These are phyloP conservation scores for Allacma fusca DNA, from an alignment of 2,888 invertebrate species.

Conservation along the genomic window DNA sequence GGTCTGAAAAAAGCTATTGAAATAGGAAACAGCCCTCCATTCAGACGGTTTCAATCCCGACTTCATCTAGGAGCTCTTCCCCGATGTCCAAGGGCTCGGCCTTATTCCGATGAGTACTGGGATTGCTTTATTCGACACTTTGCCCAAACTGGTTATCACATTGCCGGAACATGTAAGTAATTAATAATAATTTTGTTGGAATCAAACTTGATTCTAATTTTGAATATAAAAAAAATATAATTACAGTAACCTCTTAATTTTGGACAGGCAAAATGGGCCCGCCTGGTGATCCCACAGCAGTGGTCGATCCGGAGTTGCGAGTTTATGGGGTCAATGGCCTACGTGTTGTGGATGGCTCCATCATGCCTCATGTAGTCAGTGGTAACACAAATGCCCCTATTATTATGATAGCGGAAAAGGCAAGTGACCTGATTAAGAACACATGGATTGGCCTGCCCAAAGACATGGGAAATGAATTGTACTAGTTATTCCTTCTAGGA, in stretches of 20 bases:
- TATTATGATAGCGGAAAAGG: conserved; percentile 64
- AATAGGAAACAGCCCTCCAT: conserved; percentile 78
- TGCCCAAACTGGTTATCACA: conserved; percentile 85
- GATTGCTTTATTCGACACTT: conserved; percentile 85
- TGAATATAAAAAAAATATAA: too few relatives aligned
- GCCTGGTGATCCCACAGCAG: conserved; percentile 82
- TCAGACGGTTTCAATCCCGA: conserved; percentile 76
- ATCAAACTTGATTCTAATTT: too few relatives aligned
- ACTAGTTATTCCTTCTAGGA: too few relatives aligned
- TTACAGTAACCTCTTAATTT: not conserved
- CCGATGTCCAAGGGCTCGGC: conserved; percentile 74
- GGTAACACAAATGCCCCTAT: conserved; percentile 64
- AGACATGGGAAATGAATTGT: too few relatives aligned
- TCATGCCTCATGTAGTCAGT: conserved; percentile 51
- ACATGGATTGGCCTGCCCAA: too few relatives aligned
- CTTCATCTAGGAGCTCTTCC: conserved; percentile 78
- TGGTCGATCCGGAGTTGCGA: conserved; percentile 78
- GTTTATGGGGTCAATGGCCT: conserved; percentile 81
- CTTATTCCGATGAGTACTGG: conserved; percentile 80
- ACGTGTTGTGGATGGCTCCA: conserved; percentile 50
- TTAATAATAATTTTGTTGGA: too few relatives aligned
- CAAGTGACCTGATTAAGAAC: conserved; percentile 62
- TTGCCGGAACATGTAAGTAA: conserved; percentile 76
- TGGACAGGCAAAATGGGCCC: conserved; percentile 79
- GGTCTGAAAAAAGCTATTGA: conserved; percentile 85